Evolutionary conservation across 2,113 vertebrate species (phyloP).

Genomic region (Prietella phreatophila): DNA sequence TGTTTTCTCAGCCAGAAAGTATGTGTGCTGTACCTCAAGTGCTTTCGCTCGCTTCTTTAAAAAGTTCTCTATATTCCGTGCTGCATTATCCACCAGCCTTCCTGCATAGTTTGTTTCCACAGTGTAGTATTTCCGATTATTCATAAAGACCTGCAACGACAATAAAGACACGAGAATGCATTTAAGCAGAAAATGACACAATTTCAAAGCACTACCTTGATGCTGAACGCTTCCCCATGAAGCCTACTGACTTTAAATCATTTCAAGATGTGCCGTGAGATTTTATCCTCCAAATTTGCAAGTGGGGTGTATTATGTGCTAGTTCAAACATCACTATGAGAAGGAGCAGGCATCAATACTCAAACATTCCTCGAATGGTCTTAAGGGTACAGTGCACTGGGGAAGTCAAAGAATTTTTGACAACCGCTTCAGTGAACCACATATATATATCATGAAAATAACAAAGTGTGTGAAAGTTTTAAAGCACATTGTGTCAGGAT

Average conservation of each 20-base stretch:
- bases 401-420: neutral
- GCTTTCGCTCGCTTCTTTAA: constrained; percentile 89
- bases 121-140: constrained; percentile 80
- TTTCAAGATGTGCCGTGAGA: constrained; percentile 2
- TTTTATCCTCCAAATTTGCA: neutral
- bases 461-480: constrained; percentile 3
- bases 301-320: neutral
- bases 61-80: constrained; percentile 92
- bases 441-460: neutral
- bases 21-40: constrained; percentile 79
- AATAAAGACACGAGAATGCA: constrained; percentile 35
- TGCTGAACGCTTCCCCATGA: too few species aligned
- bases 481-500: neutral
- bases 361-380: neutral
- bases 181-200: neutral
- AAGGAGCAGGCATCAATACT: neutral
- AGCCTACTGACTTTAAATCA: neutral
- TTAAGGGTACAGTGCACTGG: neutral
- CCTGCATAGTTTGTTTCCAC: constrained; percentile 90
- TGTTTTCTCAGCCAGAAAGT: constrained; percentile 3
- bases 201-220: neutral
- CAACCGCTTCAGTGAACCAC: neutral
- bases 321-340: neutral
- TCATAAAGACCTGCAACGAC: constrained; percentile 80
- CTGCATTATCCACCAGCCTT: constrained; percentile 89